Evolutionary conservation across 2,797 vertebrate genomes (phyloP).

Genomic region (Diplodus sargus): DNA sequence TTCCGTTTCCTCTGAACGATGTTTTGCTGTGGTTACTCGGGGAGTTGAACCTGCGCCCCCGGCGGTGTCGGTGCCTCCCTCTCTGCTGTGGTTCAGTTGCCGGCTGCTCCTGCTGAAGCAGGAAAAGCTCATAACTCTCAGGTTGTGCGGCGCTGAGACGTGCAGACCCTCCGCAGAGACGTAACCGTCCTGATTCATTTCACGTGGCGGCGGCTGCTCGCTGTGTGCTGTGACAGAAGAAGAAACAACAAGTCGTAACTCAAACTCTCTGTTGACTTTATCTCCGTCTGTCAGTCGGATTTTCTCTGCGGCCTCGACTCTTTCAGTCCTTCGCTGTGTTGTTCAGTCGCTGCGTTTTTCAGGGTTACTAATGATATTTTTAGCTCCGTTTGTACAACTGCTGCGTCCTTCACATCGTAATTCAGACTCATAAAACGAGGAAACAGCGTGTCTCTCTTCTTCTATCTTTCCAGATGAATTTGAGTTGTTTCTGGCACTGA

Average conservation of each 20-base stretch:
- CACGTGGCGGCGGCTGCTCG: neutral
- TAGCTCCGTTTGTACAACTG: no score
- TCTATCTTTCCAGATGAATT: slow-evolving; percentile 10
- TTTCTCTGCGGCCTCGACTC: neutral
- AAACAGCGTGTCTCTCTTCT: neutral
- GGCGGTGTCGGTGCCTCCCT: neutral
- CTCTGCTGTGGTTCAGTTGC: neutral
- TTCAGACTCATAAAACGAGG: neutral
- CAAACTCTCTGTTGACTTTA: slow-evolving; percentile 26
- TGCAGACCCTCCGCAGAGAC: slow-evolving; percentile 4
- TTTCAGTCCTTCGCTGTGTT: neutral
- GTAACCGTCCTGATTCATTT: neutral
- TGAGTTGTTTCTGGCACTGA: neutral
- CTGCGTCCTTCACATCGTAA: neutral
- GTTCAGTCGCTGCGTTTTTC: neutral
- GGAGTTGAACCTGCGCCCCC: neutral
- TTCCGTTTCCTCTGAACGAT: no score
- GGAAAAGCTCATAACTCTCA: slow-evolving; percentile 6
- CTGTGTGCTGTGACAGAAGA: slow-evolving; percentile 21
- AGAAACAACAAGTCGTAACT: slow-evolving; percentile 41
- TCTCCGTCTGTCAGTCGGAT: slow-evolving; percentile 7
- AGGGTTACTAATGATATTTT: neutral
- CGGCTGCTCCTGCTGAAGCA: neutral
- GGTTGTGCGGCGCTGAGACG: neutral
- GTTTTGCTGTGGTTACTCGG: neutral